Evolutionary conservation across 2,113 vertebrate genomes (phyloP), one percentile per base, ranked within the genome.

Genomic region (Oryzias javanicus): DNA sequence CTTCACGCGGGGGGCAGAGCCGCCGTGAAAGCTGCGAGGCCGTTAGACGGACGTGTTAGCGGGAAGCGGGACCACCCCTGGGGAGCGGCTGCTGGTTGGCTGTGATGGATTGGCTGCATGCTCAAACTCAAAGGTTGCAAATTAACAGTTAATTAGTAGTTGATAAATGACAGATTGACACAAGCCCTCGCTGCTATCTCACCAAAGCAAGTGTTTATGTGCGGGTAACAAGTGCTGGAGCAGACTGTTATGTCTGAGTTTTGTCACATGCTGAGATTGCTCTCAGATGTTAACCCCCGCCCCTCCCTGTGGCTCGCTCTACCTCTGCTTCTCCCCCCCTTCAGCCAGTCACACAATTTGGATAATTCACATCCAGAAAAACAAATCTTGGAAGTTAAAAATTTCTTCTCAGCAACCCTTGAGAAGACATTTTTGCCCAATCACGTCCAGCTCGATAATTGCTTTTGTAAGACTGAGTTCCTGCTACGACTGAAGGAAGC

Each of bases 191-290:
- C 83, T 54, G 42, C 0, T 87, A 85, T 92, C 91, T 90, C 29
- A 27, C 83, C 60, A 67, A 87, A 83, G 90, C 85, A 87, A 93
- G 92, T 94, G 94, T 94, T 95, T 93, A 93, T 91, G 90, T 83
- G 89, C 89, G 84, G 78, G 89, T 91, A 94, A 92, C 92, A 94
- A 93, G 94, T 93, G 92, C 89, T 86, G 84, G 84, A 86, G 86
- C 77, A 82, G 90, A 81, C 68, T 83, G 80, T 91, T 72, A 82
- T 64, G 93, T 89, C 94, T 94, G 93, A 74, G 74, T 75, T 93
- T 89, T 79, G 82, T 94, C 93, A 94, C 69, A 79, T 49, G 50
- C 47, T 59, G 4, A 59, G 87, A 91, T 92, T 90, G 89, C 76
- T 92, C 88, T 89, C 84, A 86, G 55, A 73, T 89, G 75, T 88